Conservation (phyloP, 2,113 vertebrate species). For the cattle (Bos taurus) region ARS-UCD2.0 NC_037338.1:103931001-103931500, state of each 20-base stretch:
- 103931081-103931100: background rate
- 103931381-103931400: background rate
- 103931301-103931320: too few relatives aligned
- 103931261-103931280: background rate
- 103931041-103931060: rapidly evolving
- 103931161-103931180: background rate
- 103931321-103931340: too few relatives aligned
- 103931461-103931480: rapidly evolving
- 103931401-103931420: background rate
- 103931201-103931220: background rate
- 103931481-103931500: rapidly evolving
- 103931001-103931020: rapidly evolving
- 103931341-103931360: background rate
- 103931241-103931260: background rate
- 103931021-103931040: rapidly evolving
- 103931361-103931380: rapidly evolving
- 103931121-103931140: background rate
- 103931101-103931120: background rate
- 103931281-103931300: rapidly evolving
- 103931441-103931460: rapidly evolving
- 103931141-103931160: background rate
- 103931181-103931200: background rate
- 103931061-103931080: background rate
- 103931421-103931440: background rate
- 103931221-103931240: background rate